Conservation (phyloP, 2,113 vertebrate species). For the Trinectes maculatus region DNA sequence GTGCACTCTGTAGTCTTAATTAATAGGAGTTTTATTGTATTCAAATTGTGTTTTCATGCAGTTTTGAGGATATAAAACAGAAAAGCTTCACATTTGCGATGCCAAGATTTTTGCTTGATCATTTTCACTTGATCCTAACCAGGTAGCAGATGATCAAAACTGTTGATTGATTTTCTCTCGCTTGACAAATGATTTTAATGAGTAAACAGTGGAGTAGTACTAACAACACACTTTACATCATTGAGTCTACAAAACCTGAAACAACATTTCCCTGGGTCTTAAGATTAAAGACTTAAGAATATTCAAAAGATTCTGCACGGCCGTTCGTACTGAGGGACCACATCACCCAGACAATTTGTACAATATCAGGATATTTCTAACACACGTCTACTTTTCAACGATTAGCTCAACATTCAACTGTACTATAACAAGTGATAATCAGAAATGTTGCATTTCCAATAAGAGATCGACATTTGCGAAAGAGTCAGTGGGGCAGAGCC, state of each 20-base stretch:
- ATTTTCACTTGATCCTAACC: not conserved
- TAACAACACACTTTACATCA: conserved; percentile 12
- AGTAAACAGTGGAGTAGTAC: conserved; percentile 11
- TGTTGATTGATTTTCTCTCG: not conserved
- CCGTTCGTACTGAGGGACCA: not conserved
- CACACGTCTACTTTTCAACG: conserved; percentile 19
- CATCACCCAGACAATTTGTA: conserved; percentile 27
- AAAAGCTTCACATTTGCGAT: not conserved
- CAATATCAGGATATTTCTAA: conserved; percentile 24
- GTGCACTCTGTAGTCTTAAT: conserved; percentile 27
- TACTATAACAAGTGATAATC: conserved; percentile 30
- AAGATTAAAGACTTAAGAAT: not conserved
- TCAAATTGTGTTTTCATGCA: not conserved
- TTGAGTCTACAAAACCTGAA: not conserved
- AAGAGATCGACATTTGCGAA: conserved; percentile 1
- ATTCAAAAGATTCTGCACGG: conserved; percentile 4
- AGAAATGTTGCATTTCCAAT: conserved; percentile 18
- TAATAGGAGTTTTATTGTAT: not conserved
- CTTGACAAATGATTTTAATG: not conserved
- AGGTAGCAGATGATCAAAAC: not conserved
- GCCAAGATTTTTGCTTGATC: not conserved
- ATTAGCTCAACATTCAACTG: conserved; percentile 32
- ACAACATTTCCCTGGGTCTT: not conserved
- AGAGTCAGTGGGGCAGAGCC: conserved; percentile 34
- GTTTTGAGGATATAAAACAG: not conserved